These are phyloP conservation scores for Horisme vitalbata DNA, from an alignment of 2,888 invertebrate species.

Conservation along the genomic window DNA sequence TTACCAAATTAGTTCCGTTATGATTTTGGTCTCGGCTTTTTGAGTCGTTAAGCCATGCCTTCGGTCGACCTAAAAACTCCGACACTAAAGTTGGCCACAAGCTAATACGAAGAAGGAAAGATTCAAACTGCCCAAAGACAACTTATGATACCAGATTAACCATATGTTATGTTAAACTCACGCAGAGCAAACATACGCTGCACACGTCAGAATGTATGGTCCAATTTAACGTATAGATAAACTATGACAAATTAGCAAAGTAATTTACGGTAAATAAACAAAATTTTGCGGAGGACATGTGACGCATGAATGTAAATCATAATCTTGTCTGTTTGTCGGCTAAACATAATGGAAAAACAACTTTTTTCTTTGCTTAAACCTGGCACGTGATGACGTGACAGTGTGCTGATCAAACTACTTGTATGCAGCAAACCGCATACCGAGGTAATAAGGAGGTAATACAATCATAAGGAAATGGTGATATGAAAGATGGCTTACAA, in stretches of 20 bases:
- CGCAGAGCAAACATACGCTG: conserved; percentile 33
- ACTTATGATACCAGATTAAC: neutral
- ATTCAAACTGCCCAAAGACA: too few species aligned
- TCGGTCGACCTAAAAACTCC: neutral
- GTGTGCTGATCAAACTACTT: neutral
- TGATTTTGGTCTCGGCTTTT: too few species aligned
- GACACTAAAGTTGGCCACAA: too few species aligned
- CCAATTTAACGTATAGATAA: conserved; percentile 66
- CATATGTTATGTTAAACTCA: conserved; percentile 1
- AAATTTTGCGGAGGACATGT: conserved; percentile 44
- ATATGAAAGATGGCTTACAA: too few species aligned
- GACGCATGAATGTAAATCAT: conserved; percentile 55
- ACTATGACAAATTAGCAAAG: conserved; percentile 64
- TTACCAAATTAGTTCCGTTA: too few species aligned
- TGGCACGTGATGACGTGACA: conserved; percentile 1
- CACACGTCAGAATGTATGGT: conserved; percentile 45
- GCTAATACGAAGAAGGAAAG: too few species aligned
- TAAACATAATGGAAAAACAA: conserved; percentile 21
- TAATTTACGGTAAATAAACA: conserved; percentile 59
- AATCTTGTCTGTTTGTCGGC: conserved; percentile 40
- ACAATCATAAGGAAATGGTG: neutral
- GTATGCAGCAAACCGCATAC: neutral
- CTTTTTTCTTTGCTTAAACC: conserved; percentile 4
- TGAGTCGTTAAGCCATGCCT: too few species aligned
- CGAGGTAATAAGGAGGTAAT: neutral